Conservation (phyloP, 2,888 invertebrate species). For the Standfussiana lucernea region DNA sequence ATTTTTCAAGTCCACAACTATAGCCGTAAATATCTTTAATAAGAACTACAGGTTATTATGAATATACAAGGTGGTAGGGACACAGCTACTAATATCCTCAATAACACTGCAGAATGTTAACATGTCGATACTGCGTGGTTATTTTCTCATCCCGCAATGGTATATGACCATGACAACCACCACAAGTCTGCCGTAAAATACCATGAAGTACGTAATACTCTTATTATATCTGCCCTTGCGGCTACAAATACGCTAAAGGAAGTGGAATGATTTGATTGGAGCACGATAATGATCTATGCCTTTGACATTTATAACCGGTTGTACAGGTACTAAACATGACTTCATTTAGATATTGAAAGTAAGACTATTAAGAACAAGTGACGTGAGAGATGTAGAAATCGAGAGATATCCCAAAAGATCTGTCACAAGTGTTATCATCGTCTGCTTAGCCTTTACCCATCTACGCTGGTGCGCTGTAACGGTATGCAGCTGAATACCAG, state of each 20-base stretch:
- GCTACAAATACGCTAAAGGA: slow-evolving; percentile 42
- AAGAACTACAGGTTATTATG: not conserved
- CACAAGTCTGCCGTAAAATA: slow-evolving; percentile 5
- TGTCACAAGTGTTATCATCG: slow-evolving; percentile 22
- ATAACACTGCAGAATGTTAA: not conserved
- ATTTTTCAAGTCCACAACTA: not conserved
- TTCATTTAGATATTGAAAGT: slow-evolving; percentile 53
- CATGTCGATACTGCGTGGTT: not conserved
- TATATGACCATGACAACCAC: not conserved
- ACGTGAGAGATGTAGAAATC: slow-evolving; percentile 20
- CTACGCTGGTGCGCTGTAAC: not conserved
- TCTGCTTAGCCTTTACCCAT: not conserved
- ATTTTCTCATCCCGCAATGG: slow-evolving; percentile 1
- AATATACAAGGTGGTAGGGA: not conserved
- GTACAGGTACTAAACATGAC: slow-evolving; percentile 28
- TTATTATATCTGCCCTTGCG: slow-evolving; percentile 57
- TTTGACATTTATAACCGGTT: slow-evolving; percentile 65
- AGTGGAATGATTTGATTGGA: slow-evolving; percentile 47
- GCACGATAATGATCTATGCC: slow-evolving; percentile 46
- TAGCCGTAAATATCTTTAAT: not conserved
- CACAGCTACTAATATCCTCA: not conserved
- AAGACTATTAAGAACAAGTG: slow-evolving; percentile 1
- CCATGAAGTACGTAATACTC: slow-evolving; percentile 10
- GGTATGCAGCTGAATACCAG: not conserved
- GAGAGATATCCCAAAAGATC: slow-evolving; percentile 28